Base-by-base conservation (phyloP, 2,888 invertebrate genomes). In the Diarsia dahlii region DNA sequence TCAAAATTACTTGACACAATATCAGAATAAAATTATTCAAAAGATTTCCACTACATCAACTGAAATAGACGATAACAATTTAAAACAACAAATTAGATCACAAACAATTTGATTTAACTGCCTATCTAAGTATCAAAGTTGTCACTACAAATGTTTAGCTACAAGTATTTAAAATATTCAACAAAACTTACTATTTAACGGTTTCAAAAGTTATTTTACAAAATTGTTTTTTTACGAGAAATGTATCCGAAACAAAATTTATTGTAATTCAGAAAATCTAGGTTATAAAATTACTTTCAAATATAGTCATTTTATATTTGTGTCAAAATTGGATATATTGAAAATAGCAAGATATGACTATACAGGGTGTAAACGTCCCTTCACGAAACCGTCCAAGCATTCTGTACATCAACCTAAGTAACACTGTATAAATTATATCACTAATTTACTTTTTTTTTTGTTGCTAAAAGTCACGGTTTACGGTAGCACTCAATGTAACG, bases 41-140 rank as follows among this genome's bases (percentile, higher is more conserved):
- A 58, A 64, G 9, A 45, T 50, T 18, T 56, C 28, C 67, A 64
- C 20, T 54, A 20, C 34, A 67, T 23, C 46, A 77, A 52, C 28
- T 54, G 80, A 28, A 62, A 73, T 18, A 75, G 54, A 72, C 13
- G n/a, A 63, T 71, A 85, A 71, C 65, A 60, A 71, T 81, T 71
- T 60, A 74, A 84, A 64, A 10, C 39, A 78, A 82, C 58, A 84
- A 81, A 70, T 75, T 63, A n/a, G 65, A 80, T 80, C 45, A 82
- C 66, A 80, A 68, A 74, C 62, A 76, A 71, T 77, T 81, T 71
- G 48, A 63, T 77, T 71, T 46, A 45, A 66, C 39, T 46, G 77
- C 50, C 82, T 83, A 81, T 81, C 85, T 85, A 83, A 70, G 54
- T 76, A 76, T 84, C 39, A 84, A 82, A 81, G n/a, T 70, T 58